Base-by-base conservation (phyloP, 2,113 vertebrate genomes). In the Bubalus kerabau region DNA sequence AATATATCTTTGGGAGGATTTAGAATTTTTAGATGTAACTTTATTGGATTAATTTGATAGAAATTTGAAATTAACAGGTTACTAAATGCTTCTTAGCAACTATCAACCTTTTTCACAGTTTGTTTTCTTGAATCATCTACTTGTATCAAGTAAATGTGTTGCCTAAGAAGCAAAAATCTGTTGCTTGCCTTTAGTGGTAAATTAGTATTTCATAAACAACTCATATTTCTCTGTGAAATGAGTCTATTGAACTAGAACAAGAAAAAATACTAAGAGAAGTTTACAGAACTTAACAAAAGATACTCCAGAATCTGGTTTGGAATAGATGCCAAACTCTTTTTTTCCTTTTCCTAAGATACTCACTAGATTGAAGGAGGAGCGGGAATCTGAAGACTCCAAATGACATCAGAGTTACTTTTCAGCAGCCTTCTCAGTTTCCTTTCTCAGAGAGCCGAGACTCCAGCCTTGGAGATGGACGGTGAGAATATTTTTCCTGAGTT, bases 331-430 rank as follows among this genome's bases (percentile, higher is more conserved):
- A 92, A 87, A 64, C 26, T 81, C 2, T 92, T 62, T 52, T 74
- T 97, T 97, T 89, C n/a, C n/a, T 95, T 9, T 94, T 97, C 71
- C 48, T 94, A 64, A 95, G 87, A 57, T 97, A 21, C 24, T 52
- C 32, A 10, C 46, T 89, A 76, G 82, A 81, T 95, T n/a, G 43
- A 92, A 82, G 80, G 71, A 95, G 59, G 56, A 67, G 62, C 1
- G 56, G 71, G 92, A 92, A 90, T 97, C 87, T 92, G 67, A 97
- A 96, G 97, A 95, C 76, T 71, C 26, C 28, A 82, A 64, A 80
- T 98, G 97, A 96, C 94, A 92, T 86, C 95, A 96, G 87, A 95
- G 57, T 62, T 84, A 6, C 94, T 94, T 96, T 89, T 82, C 96
- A 97, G 32, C 95, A 86, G 56, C 74, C 89, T 94, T 96, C 97